These are phyloP conservation scores for Rhinopithecus roxellana DNA, from an alignment of 2,113 vertebrate genomes.

Conservation along the genomic window DNA sequence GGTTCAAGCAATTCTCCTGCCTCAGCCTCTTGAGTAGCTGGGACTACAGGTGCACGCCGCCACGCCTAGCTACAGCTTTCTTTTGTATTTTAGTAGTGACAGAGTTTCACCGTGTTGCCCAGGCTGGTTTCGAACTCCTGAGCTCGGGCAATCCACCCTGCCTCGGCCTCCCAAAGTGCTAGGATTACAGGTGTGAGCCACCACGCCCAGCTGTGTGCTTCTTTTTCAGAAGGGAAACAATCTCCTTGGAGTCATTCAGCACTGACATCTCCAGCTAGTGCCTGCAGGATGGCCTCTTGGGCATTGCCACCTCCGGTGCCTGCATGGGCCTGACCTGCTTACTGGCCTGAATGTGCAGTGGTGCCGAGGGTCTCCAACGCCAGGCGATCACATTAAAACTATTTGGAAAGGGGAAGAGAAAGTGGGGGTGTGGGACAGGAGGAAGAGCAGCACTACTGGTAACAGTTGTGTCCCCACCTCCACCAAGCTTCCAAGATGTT, in stretches of 20 bases:
- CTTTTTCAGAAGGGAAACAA: slow-evolving; percentile 78
- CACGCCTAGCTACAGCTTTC: no score
- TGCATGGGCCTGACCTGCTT: slow-evolving; percentile 87
- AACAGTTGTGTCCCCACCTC: no score
- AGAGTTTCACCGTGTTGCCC: no score
- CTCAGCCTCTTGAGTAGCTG: no score
- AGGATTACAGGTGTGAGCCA: no score
- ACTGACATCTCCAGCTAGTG: slow-evolving; percentile 67
- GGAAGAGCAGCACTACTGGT: neutral
- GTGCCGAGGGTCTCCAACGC: slow-evolving; percentile 61
- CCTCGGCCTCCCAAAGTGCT: no score
- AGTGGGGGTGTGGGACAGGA: neutral
- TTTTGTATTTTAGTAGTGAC: no score
- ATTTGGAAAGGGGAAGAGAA: neutral
- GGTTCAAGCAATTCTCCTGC: no score
- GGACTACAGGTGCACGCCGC: no score
- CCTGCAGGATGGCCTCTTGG: neutral
- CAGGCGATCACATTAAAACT: neutral
- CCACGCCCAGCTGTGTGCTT: neutral
- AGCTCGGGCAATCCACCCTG: no score
- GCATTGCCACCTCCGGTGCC: slow-evolving; percentile 71
- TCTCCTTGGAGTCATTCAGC: slow-evolving; percentile 44
- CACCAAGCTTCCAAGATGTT: neutral
- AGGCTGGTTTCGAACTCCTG: no score
- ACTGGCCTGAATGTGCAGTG: slow-evolving; percentile 86